Conservation (phyloP, 2,888 invertebrate genomes). For the Apeira syringaria region DNA sequence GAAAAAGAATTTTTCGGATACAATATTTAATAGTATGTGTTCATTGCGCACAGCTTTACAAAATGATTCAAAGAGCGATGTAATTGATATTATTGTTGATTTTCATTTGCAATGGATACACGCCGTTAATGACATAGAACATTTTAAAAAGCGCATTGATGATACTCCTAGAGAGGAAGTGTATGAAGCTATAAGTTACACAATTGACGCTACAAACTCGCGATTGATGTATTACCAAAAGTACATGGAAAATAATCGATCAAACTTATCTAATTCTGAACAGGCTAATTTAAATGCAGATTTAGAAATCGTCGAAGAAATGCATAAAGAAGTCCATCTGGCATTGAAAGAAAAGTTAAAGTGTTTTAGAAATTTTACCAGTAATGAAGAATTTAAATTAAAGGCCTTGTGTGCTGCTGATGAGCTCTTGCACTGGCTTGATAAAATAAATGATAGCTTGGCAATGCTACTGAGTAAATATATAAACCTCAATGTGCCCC, state of each 20-base stretch:
- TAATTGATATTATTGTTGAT: constrained; percentile 61
- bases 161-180: constrained; percentile 53
- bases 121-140: constrained; percentile 60
- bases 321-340: constrained; percentile 59
- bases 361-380: constrained; percentile 49
- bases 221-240: constrained; percentile 61
- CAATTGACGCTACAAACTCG: constrained; percentile 57
- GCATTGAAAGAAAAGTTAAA: constrained; percentile 54
- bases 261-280: constrained; percentile 43
- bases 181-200: constrained; percentile 57
- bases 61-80: constrained; percentile 38
- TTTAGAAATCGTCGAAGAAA: constrained; percentile 70
- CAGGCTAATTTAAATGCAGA: constrained; percentile 56
- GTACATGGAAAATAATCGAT: constrained; percentile 54
- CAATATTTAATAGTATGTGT: constrained; percentile 61
- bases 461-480: constrained; percentile 55
- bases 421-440: constrained; percentile 64
- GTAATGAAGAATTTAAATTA: constrained; percentile 50
- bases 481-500: constrained; percentile 50
- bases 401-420: constrained; percentile 47
- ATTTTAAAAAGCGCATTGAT: constrained; percentile 44
- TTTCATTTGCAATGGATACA: constrained; percentile 70
- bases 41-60: constrained; percentile 48
- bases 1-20: constrained; percentile 62
- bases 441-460: constrained; percentile 63